These are phyloP conservation scores for Clarias batrachus DNA, from an alignment of 2,113 vertebrate species.

Conservation along the genomic window DNA sequence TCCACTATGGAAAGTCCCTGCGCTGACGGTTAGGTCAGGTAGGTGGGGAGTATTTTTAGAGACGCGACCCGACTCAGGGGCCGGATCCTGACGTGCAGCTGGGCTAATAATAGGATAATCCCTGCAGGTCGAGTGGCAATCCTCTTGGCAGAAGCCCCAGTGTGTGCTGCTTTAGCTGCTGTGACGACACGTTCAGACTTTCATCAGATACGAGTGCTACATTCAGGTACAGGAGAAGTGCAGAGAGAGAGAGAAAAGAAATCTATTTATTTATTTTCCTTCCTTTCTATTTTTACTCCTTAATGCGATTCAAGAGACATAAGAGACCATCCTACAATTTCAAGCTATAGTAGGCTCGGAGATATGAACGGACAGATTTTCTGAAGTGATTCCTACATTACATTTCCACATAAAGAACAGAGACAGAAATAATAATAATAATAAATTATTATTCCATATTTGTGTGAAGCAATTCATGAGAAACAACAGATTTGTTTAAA, in stretches of 20 bases:
- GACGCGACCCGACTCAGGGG: constrained; percentile 30
- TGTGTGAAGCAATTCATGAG: neutral
- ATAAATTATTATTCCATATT: neutral
- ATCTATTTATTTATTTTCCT: neutral
- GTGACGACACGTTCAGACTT: constrained; percentile 61
- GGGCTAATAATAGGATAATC: constrained; percentile 67
- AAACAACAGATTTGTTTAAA: neutral
- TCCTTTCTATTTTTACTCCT: neutral
- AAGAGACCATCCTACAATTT: neutral
- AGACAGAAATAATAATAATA: too few species aligned
- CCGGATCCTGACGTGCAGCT: constrained; percentile 19
- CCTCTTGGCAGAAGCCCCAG: constrained; percentile 64
- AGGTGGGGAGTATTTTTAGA: constrained; percentile 10
- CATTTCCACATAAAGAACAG: neutral
- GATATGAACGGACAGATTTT: neutral
- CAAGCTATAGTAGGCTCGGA: neutral
- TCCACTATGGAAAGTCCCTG: constrained; percentile 34
- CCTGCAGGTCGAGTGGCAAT: constrained; percentile 66
- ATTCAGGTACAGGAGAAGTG: neutral
- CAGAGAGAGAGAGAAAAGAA: constrained; percentile 1
- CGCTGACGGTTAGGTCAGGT: neutral
- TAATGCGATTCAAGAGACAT: neutral
- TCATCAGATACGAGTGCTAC: constrained; percentile 44
- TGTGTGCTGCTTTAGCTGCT: constrained; percentile 57
- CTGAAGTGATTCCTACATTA: neutral